Conservation (phyloP, 2,797 vertebrate genomes). For the Remorina albescens region DNA sequence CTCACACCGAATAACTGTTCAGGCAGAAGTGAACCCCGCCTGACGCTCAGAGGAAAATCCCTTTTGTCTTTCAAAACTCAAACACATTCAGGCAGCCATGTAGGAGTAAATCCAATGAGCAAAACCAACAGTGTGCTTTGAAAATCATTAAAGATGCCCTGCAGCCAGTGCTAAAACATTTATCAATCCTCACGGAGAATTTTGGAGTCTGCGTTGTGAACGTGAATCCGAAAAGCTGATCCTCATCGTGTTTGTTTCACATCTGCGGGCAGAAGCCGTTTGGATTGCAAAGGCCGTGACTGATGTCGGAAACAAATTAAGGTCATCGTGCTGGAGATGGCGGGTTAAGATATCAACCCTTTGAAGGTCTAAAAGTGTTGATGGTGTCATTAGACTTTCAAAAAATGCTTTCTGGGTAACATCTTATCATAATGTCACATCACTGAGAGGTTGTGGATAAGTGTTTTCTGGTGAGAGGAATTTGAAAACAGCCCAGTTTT, state of each 20-base stretch:
- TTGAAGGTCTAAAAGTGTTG: slow-evolving; percentile 10
- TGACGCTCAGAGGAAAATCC: neutral
- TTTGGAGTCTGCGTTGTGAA: neutral
- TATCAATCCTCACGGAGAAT: neutral
- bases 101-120: neutral
- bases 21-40: neutral
- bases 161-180: neutral
- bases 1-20: neutral
- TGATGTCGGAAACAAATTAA: slow-evolving; percentile 1
- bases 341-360: neutral
- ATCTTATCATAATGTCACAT: no score
- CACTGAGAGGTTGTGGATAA: no score
- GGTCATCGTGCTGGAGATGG: neutral
- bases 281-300: slow-evolving; percentile 19
- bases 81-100: neutral
- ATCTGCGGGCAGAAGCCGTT: neutral
- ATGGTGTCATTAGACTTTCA: neutral
- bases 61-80: neutral
- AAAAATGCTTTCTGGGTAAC: no score
- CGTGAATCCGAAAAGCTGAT: neutral
- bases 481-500: neutral
- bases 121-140: neutral
- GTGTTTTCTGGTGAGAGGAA: neutral
- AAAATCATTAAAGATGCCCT: neutral
- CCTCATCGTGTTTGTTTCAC: neutral